These are phyloP conservation scores for Ennomos quercinarius DNA, from an alignment of 2,888 invertebrate species.

Conservation along the genomic window DNA sequence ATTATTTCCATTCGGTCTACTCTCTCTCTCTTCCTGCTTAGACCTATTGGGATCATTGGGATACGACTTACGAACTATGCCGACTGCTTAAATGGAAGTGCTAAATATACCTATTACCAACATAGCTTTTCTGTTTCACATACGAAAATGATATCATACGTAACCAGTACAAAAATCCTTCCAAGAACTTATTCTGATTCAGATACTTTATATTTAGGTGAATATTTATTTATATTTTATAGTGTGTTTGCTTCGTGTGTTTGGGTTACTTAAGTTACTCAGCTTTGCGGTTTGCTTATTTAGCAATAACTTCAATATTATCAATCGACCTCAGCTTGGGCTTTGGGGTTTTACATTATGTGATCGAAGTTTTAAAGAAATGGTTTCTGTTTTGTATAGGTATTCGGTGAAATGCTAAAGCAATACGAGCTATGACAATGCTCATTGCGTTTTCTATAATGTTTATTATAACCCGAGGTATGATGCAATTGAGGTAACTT, in stretches of 20 bases:
- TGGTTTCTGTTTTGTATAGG: too few species aligned
- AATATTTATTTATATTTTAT: too few species aligned
- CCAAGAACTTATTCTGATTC: slow-evolving; percentile 34
- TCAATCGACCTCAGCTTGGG: too few species aligned
- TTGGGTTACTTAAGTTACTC: slow-evolving; percentile 26
- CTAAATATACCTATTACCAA: too few species aligned
- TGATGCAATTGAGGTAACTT: too few species aligned
- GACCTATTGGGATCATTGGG: slow-evolving; percentile 12
- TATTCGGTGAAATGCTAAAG: too few species aligned
- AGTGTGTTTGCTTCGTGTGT: neutral
- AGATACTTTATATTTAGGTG: slow-evolving; percentile 12
- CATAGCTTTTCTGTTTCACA: neutral
- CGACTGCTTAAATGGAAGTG: too few species aligned
- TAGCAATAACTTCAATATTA: slow-evolving; percentile 8
- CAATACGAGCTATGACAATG: too few species aligned
- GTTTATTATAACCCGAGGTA: too few species aligned
- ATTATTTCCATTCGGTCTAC: slow-evolving; percentile 43
- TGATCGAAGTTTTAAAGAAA: too few species aligned
- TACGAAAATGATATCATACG: neutral
- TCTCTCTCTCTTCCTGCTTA: slow-evolving; percentile 15
- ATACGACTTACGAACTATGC: neutral
- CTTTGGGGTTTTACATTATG: too few species aligned
- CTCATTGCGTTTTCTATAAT: too few species aligned
- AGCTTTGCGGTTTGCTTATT: slow-evolving; percentile 21
- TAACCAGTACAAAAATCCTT: slow-evolving; percentile 21